These are phyloP conservation scores for Pogoniulus pusillus DNA, from an alignment of 2,797 vertebrate genomes.

Conservation along the genomic window DNA sequence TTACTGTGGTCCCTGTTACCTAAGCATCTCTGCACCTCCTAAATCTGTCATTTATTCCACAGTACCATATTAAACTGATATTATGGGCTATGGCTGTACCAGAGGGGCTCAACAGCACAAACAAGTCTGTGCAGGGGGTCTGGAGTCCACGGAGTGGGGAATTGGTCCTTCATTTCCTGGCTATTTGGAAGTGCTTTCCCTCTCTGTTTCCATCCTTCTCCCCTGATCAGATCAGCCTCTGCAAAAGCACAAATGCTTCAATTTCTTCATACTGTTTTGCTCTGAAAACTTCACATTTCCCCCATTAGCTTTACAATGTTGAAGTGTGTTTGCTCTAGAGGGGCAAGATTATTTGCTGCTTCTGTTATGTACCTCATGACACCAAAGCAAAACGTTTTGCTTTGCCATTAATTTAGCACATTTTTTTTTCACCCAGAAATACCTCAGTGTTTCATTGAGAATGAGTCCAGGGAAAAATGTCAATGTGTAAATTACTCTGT, in stretches of 20 bases:
- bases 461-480: neutral
- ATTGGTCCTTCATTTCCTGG: slow-evolving; percentile 1
- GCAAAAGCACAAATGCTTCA: neutral
- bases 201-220: neutral
- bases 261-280: neutral
- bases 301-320: neutral
- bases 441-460: neutral
- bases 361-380: accelerated
- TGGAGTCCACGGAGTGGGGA: neutral
- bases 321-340: neutral
- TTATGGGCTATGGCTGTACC: neutral
- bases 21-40: neutral
- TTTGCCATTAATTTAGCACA: neutral
- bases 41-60: slow-evolving; percentile 41
- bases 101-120: neutral
- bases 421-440: neutral
- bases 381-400: neutral
- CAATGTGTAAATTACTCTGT: neutral
- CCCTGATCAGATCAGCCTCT: neutral
- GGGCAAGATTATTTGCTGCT: neutral
- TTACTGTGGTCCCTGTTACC: slow-evolving; percentile 12
- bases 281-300: neutral
- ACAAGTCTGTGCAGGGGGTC: neutral
- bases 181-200: neutral
- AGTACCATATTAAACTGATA: neutral